Evolutionary conservation across 1,140 invertebrate species (phyloP).

Genomic region (Calephelis virginiensis): DNA sequence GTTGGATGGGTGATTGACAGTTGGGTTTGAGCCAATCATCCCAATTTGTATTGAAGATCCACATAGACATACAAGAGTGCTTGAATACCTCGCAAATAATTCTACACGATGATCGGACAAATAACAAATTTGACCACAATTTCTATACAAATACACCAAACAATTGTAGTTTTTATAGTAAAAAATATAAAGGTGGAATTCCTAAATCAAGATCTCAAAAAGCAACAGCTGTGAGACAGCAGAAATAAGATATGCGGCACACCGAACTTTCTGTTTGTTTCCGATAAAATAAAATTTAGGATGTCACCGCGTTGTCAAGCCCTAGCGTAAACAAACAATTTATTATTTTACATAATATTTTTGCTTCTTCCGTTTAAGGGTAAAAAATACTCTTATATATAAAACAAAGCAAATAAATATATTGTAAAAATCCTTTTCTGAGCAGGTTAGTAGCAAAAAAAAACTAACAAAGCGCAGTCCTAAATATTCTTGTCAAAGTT

Average conservation of each 20-base stretch:
- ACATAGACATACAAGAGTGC: slow-evolving; percentile 37
- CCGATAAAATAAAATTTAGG: slow-evolving; percentile 30
- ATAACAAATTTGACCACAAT: slow-evolving; percentile 32
- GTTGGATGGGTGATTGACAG: slow-evolving; percentile 61
- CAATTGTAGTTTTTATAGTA: slow-evolving; percentile 16
- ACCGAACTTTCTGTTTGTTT: slow-evolving; percentile 26
- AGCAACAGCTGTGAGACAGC: slow-evolving; percentile 27
- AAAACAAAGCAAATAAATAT: too few species aligned
- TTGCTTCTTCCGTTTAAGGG: too few species aligned
- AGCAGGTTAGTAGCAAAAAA: too few species aligned
- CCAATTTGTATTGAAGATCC: slow-evolving; percentile 57
- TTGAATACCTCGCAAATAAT: slow-evolving; percentile 46
- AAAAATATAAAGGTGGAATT: neutral
- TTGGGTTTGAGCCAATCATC: slow-evolving; percentile 49
- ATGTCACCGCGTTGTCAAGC: too few species aligned
- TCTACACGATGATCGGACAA: slow-evolving; percentile 44
- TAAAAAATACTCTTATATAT: too few species aligned
- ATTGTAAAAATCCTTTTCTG: too few species aligned
- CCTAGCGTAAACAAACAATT: too few species aligned
- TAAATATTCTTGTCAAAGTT: too few species aligned
- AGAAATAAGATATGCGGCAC: slow-evolving; percentile 32
- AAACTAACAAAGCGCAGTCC: too few species aligned
- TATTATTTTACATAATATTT: too few species aligned
- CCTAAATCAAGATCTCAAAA: slow-evolving; percentile 13
- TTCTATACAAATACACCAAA: neutral